Conservation (phyloP, 2,888 invertebrate genomes). For the Litoditis marina region DNA sequence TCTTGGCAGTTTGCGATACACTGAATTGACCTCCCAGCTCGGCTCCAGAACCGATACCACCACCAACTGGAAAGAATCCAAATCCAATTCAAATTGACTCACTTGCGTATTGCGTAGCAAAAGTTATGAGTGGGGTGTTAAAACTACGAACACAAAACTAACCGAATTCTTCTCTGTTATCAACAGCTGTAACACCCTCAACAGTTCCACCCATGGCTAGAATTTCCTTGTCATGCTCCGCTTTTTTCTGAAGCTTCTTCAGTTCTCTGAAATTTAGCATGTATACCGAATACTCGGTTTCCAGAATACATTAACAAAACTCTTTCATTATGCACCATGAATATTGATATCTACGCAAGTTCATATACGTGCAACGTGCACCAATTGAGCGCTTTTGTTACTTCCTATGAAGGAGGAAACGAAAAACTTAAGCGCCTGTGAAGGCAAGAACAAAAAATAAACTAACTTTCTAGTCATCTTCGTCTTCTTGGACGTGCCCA, state of each 20-base stretch:
- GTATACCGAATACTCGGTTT: too few species aligned
- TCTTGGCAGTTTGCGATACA: conserved; percentile 76
- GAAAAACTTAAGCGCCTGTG: too few species aligned
- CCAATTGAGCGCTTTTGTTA: background rate
- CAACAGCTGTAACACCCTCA: conserved; percentile 32
- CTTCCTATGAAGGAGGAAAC: background rate
- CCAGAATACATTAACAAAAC: too few species aligned
- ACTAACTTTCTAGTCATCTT: conserved; percentile 33
- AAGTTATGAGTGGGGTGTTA: too few species aligned
- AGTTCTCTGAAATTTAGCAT: conserved; percentile 40
- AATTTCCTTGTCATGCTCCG: conserved; percentile 52
- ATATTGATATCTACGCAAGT: too few species aligned
- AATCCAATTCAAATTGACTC: background rate
- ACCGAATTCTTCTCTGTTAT: background rate
- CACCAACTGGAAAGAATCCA: conserved; percentile 22
- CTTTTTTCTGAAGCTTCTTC: conserved; percentile 43
- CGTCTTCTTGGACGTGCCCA: conserved; percentile 25
- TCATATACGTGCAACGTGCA: too few species aligned
- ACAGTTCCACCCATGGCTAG: conserved; percentile 56
- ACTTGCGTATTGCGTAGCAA: background rate
- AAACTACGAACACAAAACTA: background rate
- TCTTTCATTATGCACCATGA: too few species aligned
- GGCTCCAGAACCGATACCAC: conserved; percentile 58
- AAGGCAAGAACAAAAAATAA: background rate
- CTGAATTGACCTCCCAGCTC: conserved; percentile 90